phyloP scores from a whole-genome alignment of 2,113 vertebrate genomes.

The Ahaetulla prasina region DNA sequence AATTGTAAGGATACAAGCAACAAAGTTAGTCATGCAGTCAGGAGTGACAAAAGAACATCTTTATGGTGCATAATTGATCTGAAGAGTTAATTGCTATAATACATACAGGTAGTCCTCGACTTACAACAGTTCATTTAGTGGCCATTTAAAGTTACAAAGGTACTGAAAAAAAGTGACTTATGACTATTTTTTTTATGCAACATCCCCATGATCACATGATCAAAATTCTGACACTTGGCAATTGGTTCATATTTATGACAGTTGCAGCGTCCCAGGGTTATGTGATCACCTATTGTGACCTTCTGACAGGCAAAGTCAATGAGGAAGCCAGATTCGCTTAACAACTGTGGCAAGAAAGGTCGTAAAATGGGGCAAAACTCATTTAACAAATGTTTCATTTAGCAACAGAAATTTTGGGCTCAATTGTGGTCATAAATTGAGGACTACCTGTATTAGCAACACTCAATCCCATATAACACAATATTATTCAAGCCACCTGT shows the following conservation, averaged over 20 bases:
- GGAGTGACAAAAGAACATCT: neutral
- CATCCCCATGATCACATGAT: neutral
- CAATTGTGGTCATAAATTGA: neutral
- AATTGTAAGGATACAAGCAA: too few relatives aligned
- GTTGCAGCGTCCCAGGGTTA: neutral
- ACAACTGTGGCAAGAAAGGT: neutral
- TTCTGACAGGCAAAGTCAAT: neutral
- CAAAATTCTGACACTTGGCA: neutral
- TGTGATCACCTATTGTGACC: neutral
- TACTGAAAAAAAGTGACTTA: neutral
- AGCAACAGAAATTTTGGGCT: too few relatives aligned
- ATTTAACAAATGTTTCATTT: neutral
- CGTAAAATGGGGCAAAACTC: neutral
- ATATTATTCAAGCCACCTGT: too few relatives aligned
- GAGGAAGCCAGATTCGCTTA: neutral
- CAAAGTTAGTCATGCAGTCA: too few relatives aligned
- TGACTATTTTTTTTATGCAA: neutral
- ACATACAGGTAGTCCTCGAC: neutral
- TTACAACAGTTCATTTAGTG: neutral
- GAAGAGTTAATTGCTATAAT: neutral
- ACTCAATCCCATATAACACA: too few relatives aligned
- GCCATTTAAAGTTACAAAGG: neutral
- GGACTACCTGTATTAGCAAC: neutral
- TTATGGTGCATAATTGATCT: neutral
- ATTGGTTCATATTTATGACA: neutral